Percentiles rank a stretch among this genome's conserved stretches.
These are phyloP conservation scores for Ladona fulva DNA, from an alignment of 1,140 invertebrate species.

Conservation along the genomic window DNA sequence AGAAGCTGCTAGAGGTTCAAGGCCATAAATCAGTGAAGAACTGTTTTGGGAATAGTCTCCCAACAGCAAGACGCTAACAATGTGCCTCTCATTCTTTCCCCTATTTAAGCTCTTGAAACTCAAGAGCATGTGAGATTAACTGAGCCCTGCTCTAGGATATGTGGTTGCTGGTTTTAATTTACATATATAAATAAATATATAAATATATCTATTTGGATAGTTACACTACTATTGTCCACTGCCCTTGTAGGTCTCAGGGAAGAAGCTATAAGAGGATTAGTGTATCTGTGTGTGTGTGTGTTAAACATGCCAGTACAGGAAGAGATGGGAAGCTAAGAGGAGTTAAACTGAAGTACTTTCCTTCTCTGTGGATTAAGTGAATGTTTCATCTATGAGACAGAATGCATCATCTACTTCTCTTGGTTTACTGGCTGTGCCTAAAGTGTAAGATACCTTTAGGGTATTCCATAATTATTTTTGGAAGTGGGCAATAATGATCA, in stretches of 20 bases:
- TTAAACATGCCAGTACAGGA: slow-evolving; percentile 2
- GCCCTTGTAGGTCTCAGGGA: slow-evolving; percentile 1
- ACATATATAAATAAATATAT: not conserved
- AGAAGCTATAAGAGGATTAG: not conserved
- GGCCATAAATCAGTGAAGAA: slow-evolving; percentile 41
- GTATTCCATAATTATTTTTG: slow-evolving; percentile 4
- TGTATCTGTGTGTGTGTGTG: not conserved
- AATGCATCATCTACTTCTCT: not conserved
- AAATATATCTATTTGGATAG: not conserved
- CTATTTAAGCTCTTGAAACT: not conserved
- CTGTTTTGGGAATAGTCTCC: no score
- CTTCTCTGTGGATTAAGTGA: not conserved
- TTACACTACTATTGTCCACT: not conserved
- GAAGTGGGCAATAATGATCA: slow-evolving; percentile 5
- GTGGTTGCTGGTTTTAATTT: not conserved
- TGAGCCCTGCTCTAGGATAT: not conserved
- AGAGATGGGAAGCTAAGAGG: not conserved
- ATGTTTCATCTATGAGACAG: not conserved
- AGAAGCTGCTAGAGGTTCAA: slow-evolving; percentile 69
- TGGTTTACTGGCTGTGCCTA: slow-evolving; percentile 7
- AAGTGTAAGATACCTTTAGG: slow-evolving; percentile 3
- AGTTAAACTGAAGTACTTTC: not conserved
- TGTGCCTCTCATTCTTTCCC: not conserved
- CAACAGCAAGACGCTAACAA: no score
- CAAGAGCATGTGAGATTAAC: not conserved